These are phyloP conservation scores for Drosophila lutescens DNA, from an alignment of 2,888 invertebrate species.

Conservation along the genomic window DNA sequence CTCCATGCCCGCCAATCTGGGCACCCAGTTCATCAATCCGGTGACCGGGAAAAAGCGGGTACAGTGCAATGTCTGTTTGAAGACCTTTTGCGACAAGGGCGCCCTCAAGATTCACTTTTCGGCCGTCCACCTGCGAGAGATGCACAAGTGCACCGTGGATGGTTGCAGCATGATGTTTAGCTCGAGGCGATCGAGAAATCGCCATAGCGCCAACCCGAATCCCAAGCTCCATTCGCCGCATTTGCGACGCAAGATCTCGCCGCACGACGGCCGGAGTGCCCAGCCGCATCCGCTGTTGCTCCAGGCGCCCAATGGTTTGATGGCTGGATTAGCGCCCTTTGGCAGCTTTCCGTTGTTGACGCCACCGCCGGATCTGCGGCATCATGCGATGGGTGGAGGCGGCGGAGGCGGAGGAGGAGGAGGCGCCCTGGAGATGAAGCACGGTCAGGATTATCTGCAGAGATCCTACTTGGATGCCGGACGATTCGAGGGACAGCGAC, in stretches of 20 bases:
- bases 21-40: constrained; percentile 96
- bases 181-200: constrained; percentile 96
- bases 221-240: constrained; percentile 99
- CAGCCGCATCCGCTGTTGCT: constrained; percentile 93
- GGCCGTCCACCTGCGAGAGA: constrained; percentile 98
- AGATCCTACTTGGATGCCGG: constrained; percentile 85
- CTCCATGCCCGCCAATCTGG: constrained; percentile 91
- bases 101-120: constrained; percentile 99
- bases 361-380: constrained; percentile 85
- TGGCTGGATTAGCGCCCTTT: constrained; percentile 89
- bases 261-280: constrained; percentile 95
- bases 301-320: constrained; percentile 86
- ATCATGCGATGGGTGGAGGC: constrained; percentile 80
- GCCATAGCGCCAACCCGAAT: constrained; percentile 99
- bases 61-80: constrained; percentile 98
- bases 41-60: constrained; percentile 98
- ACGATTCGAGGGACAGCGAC: constrained; percentile 84
- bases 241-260: constrained; percentile 95
- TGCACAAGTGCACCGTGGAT: constrained; percentile 99
- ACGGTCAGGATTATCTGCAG: constrained; percentile 86
- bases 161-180: constrained; percentile 99
- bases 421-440: constrained; percentile 87
- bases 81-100: constrained; percentile 99
- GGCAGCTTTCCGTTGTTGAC: constrained; percentile 91
- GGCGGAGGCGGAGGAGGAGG: constrained; percentile 13